A percentile compares a stretch with the other conserved stretches of the same genome.
phyloP scores from a whole-genome alignment of 1,140 invertebrate species.

The Anastatus disparis region DNA sequence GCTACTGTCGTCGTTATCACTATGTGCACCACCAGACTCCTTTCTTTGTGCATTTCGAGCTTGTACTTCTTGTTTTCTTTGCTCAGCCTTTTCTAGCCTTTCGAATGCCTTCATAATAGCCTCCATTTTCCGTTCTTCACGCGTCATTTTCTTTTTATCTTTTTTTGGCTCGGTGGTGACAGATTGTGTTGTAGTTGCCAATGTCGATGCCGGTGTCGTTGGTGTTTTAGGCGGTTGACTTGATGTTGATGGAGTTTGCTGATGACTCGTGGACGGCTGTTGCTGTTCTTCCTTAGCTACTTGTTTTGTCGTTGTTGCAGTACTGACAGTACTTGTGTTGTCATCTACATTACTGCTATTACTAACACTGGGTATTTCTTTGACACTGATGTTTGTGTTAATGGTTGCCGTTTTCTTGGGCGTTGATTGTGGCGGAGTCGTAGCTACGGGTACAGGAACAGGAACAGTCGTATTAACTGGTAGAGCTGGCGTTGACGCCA shows the following conservation, averaged over 20 bases:
- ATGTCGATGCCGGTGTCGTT: slow-evolving; percentile 1
- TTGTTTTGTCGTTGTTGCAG: slow-evolving; percentile 44
- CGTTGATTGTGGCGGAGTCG: slow-evolving; percentile 42
- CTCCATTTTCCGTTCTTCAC: slow-evolving; percentile 96
- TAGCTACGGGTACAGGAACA: slow-evolving; percentile 40
- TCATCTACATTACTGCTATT: background rate
- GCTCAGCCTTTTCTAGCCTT: slow-evolving; percentile 81
- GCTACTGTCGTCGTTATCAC: slow-evolving; percentile 63
- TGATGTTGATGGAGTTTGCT: slow-evolving; percentile 21
- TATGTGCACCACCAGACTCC: slow-evolving; percentile 64
- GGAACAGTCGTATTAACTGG: background rate
- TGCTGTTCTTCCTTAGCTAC: slow-evolving; percentile 43
- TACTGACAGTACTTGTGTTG: slow-evolving; percentile 40
- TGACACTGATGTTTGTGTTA: background rate
- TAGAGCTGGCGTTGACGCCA: background rate
- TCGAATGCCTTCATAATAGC: slow-evolving; percentile 94
- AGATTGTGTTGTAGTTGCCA: slow-evolving; percentile 33
- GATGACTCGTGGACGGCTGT: background rate
- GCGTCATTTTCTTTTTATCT: slow-evolving; percentile 76
- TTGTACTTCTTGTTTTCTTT: slow-evolving; percentile 78
- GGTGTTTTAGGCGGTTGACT: background rate
- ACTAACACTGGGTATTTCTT: slow-evolving; percentile 19
- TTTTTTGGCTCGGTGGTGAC: slow-evolving; percentile 53
- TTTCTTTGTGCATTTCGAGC: slow-evolving; percentile 69
- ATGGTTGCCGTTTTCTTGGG: slow-evolving; percentile 18